Percentiles rank a stretch among this genome's conserved stretches.
Evolutionary conservation across 1,140 invertebrate genomes (phyloP).

Genomic region (Acyrthosiphon pisum): DNA sequence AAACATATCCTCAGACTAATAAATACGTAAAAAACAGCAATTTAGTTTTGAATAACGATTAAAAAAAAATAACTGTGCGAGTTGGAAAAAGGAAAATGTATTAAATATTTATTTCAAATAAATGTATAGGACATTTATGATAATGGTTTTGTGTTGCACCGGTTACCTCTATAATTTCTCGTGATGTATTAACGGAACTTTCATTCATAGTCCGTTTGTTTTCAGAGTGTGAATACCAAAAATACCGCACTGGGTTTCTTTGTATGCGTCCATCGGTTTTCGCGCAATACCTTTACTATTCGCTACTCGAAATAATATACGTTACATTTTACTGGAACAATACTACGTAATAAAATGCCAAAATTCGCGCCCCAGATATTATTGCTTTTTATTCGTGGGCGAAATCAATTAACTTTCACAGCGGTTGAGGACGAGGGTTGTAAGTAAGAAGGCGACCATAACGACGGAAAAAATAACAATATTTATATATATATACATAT

Average conservation of each 20-base stretch:
- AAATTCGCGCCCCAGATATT: not conserved
- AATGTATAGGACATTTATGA: not conserved
- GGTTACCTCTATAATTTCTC: not conserved
- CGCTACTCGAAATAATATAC: not conserved
- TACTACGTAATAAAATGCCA: not conserved
- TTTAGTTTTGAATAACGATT: not conserved
- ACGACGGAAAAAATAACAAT: not conserved
- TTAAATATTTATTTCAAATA: not conserved
- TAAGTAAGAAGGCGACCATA: not conserved
- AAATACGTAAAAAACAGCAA: not conserved
- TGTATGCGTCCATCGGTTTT: not conserved
- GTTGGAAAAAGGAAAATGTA: not conserved
- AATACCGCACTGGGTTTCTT: not conserved
- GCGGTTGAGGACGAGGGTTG: not conserved
- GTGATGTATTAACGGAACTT: not conserved
- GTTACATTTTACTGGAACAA: not conserved
- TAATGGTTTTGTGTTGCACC: not conserved
- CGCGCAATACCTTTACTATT: not conserved
- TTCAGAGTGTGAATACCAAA: not conserved
- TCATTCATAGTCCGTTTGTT: not conserved
- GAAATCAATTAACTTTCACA: constrained; percentile 16
- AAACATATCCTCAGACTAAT: not conserved
- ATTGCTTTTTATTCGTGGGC: constrained; percentile 15
- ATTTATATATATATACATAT: not conserved
- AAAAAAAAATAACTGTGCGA: not conserved